A percentile compares a stretch with the other conserved stretches of the same genome.
Evolutionary conservation across 2,888 invertebrate species (phyloP).

Genomic region (Alloplasta piceator): DNA sequence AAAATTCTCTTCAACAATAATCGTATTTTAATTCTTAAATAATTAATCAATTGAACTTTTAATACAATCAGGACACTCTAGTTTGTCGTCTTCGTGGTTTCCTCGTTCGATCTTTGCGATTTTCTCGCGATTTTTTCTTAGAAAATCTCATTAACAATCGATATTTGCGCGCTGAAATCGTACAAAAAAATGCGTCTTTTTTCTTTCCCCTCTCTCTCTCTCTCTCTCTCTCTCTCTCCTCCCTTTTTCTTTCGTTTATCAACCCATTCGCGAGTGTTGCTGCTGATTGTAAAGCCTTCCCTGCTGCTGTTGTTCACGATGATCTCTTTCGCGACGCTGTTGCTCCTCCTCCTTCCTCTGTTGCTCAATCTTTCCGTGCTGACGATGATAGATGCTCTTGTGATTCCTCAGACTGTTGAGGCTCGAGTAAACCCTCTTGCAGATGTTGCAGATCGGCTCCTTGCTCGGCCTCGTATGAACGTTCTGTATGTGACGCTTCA

Average conservation of each 20-base stretch:
- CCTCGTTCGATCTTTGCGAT: neutral
- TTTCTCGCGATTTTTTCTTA: no score
- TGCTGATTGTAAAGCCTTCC: constrained; percentile 66
- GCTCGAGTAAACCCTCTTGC: constrained; percentile 96
- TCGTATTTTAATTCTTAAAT: constrained; percentile 42
- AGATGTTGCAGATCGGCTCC: constrained; percentile 96
- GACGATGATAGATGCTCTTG: constrained; percentile 95
- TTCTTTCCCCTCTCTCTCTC: neutral
- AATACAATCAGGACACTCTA: constrained; percentile 72
- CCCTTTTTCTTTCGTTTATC: constrained; percentile 45
- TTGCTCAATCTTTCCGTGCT: constrained; percentile 86
- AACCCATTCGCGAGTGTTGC: constrained; percentile 74
- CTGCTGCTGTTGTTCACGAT: constrained; percentile 70
- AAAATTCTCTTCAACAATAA: constrained; percentile 17
- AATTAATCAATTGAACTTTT: constrained; percentile 70
- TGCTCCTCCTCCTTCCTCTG: constrained; percentile 87
- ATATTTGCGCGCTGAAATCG: no score
- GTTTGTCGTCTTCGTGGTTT: constrained; percentile 62
- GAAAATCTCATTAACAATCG: no score
- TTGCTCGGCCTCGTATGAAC: constrained; percentile 95
- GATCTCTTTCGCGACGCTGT: constrained; percentile 72
- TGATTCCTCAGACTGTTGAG: constrained; percentile 95
- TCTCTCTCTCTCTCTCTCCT: neutral
- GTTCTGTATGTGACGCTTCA: constrained; percentile 96
- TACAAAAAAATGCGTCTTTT: no score